Conservation (phyloP, 2,113 vertebrate genomes). For the Paramormyrops kingsleyae region DNA sequence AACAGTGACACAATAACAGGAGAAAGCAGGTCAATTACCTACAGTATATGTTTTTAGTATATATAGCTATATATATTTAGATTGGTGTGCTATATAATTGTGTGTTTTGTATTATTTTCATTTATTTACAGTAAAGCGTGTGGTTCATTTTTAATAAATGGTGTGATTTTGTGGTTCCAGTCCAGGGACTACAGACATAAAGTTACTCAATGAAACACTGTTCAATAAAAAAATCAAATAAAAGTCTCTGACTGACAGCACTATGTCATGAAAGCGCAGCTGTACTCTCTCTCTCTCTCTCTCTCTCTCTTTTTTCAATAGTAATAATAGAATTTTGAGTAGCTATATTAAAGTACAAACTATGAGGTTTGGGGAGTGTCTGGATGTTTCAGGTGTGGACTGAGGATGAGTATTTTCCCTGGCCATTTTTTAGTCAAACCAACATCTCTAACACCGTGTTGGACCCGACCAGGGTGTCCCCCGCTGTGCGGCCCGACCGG, state of each 20-base stretch:
- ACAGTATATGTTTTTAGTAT: not conserved
- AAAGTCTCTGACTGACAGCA: not conserved
- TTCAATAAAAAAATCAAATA: not conserved
- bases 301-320: not conserved
- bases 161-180: not conserved
- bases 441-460: not conserved
- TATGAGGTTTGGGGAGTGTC: not conserved
- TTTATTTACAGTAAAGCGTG: not conserved
- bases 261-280: not conserved
- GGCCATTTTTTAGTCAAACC: too few relatives aligned
- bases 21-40: not conserved
- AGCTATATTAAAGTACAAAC: not conserved
- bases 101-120: slow-evolving; percentile 3
- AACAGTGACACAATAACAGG: not conserved
- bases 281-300: not conserved
- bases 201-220: not conserved
- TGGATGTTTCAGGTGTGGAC: not conserved
- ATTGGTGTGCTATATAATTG: not conserved
- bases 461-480: not conserved
- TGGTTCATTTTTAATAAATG: not conserved
- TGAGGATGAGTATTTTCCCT: not conserved
- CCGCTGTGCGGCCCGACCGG: too few relatives aligned
- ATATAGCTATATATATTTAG: not conserved
- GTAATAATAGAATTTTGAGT: not conserved
- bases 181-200: not conserved